Conservation (phyloP, 2,797 vertebrate species). For the Fundulus diaphanus region DNA sequence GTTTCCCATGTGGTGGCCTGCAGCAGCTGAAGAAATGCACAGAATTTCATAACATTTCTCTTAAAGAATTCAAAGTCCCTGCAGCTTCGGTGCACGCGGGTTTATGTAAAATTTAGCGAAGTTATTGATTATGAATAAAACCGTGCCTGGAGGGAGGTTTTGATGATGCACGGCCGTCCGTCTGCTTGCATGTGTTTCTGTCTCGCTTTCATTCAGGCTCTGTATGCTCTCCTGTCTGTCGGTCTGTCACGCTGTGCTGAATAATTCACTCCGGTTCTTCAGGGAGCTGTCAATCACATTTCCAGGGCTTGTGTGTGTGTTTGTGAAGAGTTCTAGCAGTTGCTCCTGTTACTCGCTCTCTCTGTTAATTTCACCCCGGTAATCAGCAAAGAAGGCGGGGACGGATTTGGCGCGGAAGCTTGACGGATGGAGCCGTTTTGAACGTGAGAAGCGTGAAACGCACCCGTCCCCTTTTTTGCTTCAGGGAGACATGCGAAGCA, state of each 20-base stretch:
- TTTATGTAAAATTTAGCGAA: slow-evolving; percentile 64
- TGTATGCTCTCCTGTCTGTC: slow-evolving; percentile 45
- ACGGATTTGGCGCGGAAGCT: not conserved
- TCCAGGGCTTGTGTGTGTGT: slow-evolving; percentile 16
- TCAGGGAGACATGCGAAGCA: too few relatives aligned
- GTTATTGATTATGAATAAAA: slow-evolving; percentile 69
- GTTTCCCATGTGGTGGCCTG: not conserved
- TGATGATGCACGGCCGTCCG: slow-evolving; percentile 51
- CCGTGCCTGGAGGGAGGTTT: slow-evolving; percentile 50
- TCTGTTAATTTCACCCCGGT: slow-evolving; percentile 5
- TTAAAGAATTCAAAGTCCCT: slow-evolving; percentile 46
- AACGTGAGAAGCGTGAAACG: slow-evolving; percentile 12
- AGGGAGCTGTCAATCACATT: slow-evolving; percentile 72
- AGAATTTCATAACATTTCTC: slow-evolving; percentile 38
- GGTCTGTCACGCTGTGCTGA: slow-evolving; percentile 58
- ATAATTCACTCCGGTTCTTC: slow-evolving; percentile 68
- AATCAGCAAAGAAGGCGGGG: not conserved
- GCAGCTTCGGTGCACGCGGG: slow-evolving; percentile 25
- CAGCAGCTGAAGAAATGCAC: slow-evolving; percentile 11
- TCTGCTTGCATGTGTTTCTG: not conserved
- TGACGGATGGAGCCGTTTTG: not conserved
- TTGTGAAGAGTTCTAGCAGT: slow-evolving; percentile 29
- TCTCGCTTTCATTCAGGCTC: slow-evolving; percentile 28
- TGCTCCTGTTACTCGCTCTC: slow-evolving; percentile 40
- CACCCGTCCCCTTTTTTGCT: not conserved